phyloP scores from a whole-genome alignment of 2,888 invertebrate species.

The Corbicula japonica region DNA sequence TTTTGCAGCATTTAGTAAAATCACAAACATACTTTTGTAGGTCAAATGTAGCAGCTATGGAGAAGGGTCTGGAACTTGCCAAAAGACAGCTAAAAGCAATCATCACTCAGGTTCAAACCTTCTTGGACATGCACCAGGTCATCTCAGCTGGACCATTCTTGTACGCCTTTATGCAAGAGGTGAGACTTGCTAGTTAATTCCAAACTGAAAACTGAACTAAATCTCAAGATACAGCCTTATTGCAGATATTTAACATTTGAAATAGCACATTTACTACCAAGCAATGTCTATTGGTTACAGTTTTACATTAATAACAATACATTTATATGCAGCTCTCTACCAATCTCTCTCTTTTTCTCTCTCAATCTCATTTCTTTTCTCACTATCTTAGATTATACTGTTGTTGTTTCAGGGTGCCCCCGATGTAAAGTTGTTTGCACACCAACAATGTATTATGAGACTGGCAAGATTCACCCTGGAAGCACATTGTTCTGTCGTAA shows the following conservation, averaged over 20 bases:
- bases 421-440: slow-evolving; percentile 87
- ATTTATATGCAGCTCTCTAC: too few species aligned
- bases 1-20: too few species aligned
- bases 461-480: slow-evolving; percentile 91
- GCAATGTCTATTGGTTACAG: too few species aligned
- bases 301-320: too few species aligned
- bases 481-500: slow-evolving; percentile 91
- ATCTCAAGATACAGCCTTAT: too few species aligned
- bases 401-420: slow-evolving; percentile 85
- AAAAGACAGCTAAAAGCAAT: slow-evolving; percentile 91
- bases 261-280: too few species aligned
- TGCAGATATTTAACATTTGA: too few species aligned
- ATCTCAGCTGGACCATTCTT: slow-evolving; percentile 95
- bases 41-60: slow-evolving; percentile 87
- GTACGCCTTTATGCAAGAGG: slow-evolving; percentile 94
- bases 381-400: too few species aligned
- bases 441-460: slow-evolving; percentile 90
- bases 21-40: slow-evolving; percentile 53
- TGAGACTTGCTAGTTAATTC: slow-evolving; percentile 87
- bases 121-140: slow-evolving; percentile 93
- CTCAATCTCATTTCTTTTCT: too few species aligned
- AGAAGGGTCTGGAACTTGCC: slow-evolving; percentile 91
- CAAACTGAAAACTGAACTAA: too few species aligned
- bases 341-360: too few species aligned
- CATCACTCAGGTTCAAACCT: slow-evolving; percentile 92